Evolutionary conservation across 2,797 vertebrate genomes (phyloP).

Genomic region (Lerista edwardsae): DNA sequence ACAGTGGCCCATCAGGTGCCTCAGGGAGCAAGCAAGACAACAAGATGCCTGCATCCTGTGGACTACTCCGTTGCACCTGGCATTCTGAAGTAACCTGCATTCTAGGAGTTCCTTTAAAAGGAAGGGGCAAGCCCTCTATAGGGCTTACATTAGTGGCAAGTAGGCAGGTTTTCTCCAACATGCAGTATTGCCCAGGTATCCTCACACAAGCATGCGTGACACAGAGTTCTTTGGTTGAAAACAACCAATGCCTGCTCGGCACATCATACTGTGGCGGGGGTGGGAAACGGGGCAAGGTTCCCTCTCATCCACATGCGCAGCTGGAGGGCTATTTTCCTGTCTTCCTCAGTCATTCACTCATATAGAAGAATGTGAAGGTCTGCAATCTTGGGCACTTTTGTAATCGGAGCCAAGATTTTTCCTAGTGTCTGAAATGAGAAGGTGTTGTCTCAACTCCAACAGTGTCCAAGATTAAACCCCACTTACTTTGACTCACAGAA

Average conservation of each 20-base stretch:
- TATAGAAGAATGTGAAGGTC: not conserved
- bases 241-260: too few relatives aligned
- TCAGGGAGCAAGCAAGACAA: too few relatives aligned
- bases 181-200: too few relatives aligned
- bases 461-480: not conserved
- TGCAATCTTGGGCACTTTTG: not conserved
- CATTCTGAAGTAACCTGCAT: not conserved
- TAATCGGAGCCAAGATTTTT: too few relatives aligned
- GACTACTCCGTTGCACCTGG: not conserved
- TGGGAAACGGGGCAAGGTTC: too few relatives aligned
- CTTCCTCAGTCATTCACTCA: not conserved
- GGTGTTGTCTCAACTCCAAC: not conserved
- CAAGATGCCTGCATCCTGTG: too few relatives aligned
- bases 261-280: too few relatives aligned
- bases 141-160: not conserved
- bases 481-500: not conserved
- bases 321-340: too few relatives aligned
- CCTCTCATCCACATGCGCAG: too few relatives aligned
- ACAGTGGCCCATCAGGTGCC: too few relatives aligned
- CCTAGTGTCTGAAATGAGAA: not conserved
- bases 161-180: not conserved
- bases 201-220: too few relatives aligned
- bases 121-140: not conserved
- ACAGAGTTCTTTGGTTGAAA: too few relatives aligned
- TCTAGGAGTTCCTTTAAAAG: not conserved